Evolutionary conservation across 2,113 vertebrate genomes (phyloP).

Genomic region (Eptatretus burgeri): DNA sequence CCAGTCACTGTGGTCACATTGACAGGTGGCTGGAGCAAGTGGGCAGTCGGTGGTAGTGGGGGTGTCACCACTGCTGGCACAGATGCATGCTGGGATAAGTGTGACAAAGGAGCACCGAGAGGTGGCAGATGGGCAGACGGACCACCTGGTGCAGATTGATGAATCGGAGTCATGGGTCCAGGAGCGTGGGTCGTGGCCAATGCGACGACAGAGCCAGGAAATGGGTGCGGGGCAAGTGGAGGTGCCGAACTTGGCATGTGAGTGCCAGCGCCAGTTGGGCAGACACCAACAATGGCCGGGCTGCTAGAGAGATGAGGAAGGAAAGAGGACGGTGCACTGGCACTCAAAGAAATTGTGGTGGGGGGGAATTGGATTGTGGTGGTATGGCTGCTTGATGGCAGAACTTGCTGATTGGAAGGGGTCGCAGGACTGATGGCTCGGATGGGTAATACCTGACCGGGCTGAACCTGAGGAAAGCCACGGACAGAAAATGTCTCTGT

Average conservation of each 20-base stretch:
- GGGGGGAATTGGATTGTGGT: background rate
- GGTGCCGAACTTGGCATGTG: background rate
- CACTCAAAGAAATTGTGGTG: background rate
- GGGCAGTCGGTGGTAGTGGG: background rate
- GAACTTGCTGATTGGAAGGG: background rate
- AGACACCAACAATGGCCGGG: background rate
- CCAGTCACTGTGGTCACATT: background rate
- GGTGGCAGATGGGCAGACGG: background rate
- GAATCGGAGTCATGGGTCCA: too few relatives aligned
- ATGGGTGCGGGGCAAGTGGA: too few relatives aligned
- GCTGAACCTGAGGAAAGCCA: background rate
- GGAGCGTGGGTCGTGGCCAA: too few relatives aligned
- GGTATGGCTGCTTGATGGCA: background rate
- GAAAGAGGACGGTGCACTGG: background rate
- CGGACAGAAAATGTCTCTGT: background rate
- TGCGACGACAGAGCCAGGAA: too few relatives aligned
- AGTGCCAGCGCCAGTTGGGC: background rate
- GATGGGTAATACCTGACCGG: background rate
- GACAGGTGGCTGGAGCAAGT: background rate
- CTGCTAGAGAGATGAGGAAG: background rate
- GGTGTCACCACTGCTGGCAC: background rate
- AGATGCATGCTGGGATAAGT: background rate
- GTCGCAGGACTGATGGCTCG: background rate
- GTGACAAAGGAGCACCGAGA: background rate
- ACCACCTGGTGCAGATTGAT: too few relatives aligned